Evolutionary conservation across 2,797 vertebrate species (phyloP).

Genomic region (Nannoperca australis): DNA sequence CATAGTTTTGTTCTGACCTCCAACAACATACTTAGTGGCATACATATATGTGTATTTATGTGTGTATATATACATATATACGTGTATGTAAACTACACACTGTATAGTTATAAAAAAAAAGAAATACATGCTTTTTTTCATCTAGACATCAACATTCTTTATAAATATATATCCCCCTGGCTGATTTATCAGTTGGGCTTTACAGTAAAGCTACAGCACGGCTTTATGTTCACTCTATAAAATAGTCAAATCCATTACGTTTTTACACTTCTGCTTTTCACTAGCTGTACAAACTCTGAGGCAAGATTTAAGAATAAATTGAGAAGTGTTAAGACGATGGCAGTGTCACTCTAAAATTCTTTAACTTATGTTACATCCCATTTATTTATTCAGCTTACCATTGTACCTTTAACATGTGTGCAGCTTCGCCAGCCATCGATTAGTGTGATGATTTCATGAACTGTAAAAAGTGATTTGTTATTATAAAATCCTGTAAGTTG

Average conservation of each 20-base stretch:
- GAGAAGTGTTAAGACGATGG: background rate
- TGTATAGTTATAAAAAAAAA: too few species aligned
- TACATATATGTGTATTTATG: too few species aligned
- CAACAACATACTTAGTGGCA: too few species aligned
- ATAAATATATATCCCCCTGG: too few species aligned
- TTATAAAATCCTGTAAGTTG: background rate
- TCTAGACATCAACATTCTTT: too few species aligned
- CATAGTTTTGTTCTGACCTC: too few species aligned
- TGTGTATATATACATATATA: too few species aligned
- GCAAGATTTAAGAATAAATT: background rate
- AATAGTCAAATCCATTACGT: background rate
- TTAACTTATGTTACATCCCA: background rate
- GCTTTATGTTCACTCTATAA: background rate
- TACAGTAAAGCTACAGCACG: background rate
- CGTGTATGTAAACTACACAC: too few species aligned
- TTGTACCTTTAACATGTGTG: background rate
- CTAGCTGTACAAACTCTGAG: background rate
- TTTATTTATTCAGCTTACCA: background rate
- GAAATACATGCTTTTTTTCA: too few species aligned
- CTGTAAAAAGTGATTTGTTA: background rate
- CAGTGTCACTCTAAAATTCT: background rate
- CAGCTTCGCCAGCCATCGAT: background rate
- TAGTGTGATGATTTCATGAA: background rate
- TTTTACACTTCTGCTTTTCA: background rate
- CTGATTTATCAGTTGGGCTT: too few species aligned